Evolutionary conservation across 1,140 invertebrate species (phyloP).

Genomic region (Argopecten irradians): DNA sequence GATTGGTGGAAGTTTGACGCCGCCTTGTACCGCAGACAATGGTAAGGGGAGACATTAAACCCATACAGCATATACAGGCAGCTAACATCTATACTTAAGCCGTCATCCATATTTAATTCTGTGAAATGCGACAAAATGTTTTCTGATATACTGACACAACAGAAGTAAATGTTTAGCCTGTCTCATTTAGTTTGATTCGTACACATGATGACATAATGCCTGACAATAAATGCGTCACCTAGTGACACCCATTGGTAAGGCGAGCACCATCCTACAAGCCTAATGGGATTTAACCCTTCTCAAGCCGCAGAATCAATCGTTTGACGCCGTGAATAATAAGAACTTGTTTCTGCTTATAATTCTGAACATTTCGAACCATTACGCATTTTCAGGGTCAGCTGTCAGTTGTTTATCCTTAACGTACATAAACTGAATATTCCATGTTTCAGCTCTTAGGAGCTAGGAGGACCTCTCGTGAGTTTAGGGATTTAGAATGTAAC

Average conservation of each 20-base stretch:
- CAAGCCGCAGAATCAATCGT: background rate
- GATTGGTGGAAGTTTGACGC: background rate
- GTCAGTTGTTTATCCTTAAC: background rate
- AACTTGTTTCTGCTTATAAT: background rate
- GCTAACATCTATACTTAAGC: background rate
- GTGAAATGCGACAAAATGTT: background rate
- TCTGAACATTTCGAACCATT: background rate
- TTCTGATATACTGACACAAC: background rate
- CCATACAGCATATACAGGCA: background rate
- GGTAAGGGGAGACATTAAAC: background rate
- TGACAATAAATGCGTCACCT: background rate
- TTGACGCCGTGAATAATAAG: background rate
- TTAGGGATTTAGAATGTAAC: background rate
- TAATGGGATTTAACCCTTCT: background rate
- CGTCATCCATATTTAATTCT: constrained; percentile 4
- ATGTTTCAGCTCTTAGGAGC: background rate
- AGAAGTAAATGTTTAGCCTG: background rate
- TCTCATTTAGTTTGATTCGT: background rate
- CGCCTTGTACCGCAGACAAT: background rate
- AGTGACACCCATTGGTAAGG: background rate
- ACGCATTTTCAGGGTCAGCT: background rate
- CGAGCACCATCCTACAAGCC: background rate
- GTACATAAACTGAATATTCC: background rate
- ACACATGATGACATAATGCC: background rate
- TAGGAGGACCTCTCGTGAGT: background rate